A percentile compares a stretch with the other conserved stretches of the same genome.
Conservation (phyloP, 2,888 invertebrate species). For the Spisula subtruncata region DNA sequence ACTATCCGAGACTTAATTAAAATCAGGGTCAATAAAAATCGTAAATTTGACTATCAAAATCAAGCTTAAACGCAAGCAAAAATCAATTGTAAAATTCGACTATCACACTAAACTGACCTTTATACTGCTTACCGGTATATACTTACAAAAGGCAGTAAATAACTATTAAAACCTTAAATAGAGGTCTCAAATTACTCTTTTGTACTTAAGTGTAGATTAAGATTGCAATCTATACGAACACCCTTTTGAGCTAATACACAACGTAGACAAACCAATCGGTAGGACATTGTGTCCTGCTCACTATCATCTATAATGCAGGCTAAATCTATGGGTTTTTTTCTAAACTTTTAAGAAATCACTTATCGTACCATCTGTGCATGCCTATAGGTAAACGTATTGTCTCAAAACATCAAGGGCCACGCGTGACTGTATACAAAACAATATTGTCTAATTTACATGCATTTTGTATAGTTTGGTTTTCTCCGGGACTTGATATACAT, state of each 20-base stretch:
- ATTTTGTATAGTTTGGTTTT: too few species aligned
- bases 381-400: too few species aligned
- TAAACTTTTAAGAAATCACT: too few species aligned
- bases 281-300: too few species aligned
- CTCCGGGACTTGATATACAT: too few species aligned
- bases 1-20: slow-evolving; percentile 17
- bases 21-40: slow-evolving; percentile 18
- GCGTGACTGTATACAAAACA: too few species aligned
- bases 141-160: slow-evolving; percentile 8
- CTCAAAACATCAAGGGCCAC: too few species aligned
- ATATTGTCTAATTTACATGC: too few species aligned
- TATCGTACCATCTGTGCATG: too few species aligned
- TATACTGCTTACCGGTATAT: too few species aligned
- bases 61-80: slow-evolving; percentile 10
- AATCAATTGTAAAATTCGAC: slow-evolving; percentile 14
- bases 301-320: too few species aligned
- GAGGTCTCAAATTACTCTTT: slow-evolving; percentile 18
- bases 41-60: slow-evolving; percentile 19
- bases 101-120: slow-evolving; percentile 25
- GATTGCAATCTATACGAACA: not conserved
- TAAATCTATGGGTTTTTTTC: too few species aligned
- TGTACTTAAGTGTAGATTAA: not conserved
- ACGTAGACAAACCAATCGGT: not conserved
- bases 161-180: slow-evolving; percentile 14
- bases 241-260: not conserved